Evolutionary conservation across 2,888 invertebrate species (phyloP).

Genomic region (Drosophila falleni): DNA sequence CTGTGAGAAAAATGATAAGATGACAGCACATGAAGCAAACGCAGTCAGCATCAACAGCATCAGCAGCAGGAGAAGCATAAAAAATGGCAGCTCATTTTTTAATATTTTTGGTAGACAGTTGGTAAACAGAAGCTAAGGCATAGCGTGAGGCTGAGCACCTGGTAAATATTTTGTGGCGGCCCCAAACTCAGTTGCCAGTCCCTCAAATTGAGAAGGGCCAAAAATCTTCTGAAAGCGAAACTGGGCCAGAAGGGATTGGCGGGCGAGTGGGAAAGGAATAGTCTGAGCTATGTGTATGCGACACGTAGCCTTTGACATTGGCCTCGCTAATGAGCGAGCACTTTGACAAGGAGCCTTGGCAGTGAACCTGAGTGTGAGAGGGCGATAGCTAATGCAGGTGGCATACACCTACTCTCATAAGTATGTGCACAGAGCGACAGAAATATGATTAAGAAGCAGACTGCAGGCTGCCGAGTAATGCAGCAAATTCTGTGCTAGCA

Average conservation of each 20-base stretch:
- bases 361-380: constrained; percentile 61
- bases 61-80: constrained; percentile 17
- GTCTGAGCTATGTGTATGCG: constrained; percentile 36
- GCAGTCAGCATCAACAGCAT: constrained; percentile 32
- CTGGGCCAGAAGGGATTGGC: background rate
- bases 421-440: constrained; percentile 10
- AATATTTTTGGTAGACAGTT: constrained; percentile 76
- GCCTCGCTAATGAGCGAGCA: constrained; percentile 76
- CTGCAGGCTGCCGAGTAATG: constrained; percentile 4
- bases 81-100: constrained; percentile 75
- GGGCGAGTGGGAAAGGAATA: background rate
- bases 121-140: constrained; percentile 65
- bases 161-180: constrained; percentile 52
- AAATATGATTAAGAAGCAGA: constrained; percentile 30
- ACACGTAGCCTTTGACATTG: constrained; percentile 80
- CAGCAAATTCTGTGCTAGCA: constrained; percentile 12
- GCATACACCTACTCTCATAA: constrained; percentile 7
- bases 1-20: constrained; percentile 80
- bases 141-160: constrained; percentile 56
- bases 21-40: constrained; percentile 70
- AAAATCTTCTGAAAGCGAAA: constrained; percentile 15
- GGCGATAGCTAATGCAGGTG: constrained; percentile 39
- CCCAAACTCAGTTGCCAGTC: constrained; percentile 20
- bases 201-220: constrained; percentile 55
- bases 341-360: constrained; percentile 67